phyloP scores from a whole-genome alignment of 92 coral and sea anemone species.

The Metridium senile region DNA sequence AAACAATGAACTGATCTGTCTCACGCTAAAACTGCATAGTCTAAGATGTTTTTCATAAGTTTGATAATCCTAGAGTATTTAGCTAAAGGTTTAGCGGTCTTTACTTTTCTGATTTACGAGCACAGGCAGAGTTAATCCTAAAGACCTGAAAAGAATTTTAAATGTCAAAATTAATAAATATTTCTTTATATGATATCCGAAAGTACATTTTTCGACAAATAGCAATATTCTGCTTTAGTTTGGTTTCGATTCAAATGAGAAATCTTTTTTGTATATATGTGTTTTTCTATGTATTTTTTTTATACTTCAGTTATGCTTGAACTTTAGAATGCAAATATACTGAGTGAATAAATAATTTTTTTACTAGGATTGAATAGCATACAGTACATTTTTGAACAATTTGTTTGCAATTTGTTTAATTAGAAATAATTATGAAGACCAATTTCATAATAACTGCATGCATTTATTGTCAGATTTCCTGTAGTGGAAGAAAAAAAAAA shows the following conservation, averaged over 20 bases:
- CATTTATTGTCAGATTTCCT: not conserved
- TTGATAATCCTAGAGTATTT: constrained; percentile 19
- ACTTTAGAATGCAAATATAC: too few species aligned
- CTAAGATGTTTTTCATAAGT: not conserved
- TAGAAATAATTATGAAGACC: not conserved
- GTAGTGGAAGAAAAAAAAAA: not conserved
- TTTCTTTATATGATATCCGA: too few species aligned
- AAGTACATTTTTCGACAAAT: too few species aligned
- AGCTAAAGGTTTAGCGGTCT: not conserved
- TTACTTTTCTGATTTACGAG: constrained; percentile 24
- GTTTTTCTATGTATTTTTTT: too few species aligned
- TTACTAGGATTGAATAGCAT: too few species aligned
- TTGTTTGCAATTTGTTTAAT: not conserved
- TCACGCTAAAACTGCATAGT: not conserved
- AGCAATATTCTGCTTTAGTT: too few species aligned
- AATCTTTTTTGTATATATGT: too few species aligned
- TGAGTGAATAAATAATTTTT: too few species aligned
- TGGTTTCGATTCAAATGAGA: too few species aligned
- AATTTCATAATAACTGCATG: not conserved
- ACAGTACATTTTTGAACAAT: not conserved
- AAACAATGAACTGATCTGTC: not conserved
- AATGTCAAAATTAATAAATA: not conserved
- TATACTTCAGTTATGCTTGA: too few species aligned
- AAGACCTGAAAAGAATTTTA: not conserved
- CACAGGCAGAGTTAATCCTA: not conserved